Conservation (phyloP, 1,140 invertebrate genomes). For the Temnothorax longispinosus region DNA sequence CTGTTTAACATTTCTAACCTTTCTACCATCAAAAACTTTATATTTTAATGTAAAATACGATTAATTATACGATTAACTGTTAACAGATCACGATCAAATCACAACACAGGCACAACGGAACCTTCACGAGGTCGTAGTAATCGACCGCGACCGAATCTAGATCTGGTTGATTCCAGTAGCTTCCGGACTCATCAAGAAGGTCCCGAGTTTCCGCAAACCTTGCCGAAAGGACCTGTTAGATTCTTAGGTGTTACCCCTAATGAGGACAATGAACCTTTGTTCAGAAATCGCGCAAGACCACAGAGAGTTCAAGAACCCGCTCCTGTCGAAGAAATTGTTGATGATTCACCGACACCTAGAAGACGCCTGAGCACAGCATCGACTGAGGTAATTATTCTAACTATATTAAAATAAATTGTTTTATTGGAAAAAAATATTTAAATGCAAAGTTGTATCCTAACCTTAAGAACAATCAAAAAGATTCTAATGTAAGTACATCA, state of each 20-base stretch:
- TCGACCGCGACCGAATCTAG: slow-evolving; percentile 89
- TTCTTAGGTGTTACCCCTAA: slow-evolving; percentile 87
- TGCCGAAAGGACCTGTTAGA: slow-evolving; percentile 87
- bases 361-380: slow-evolving; percentile 71
- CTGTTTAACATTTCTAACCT: too few species aligned
- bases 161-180: slow-evolving; percentile 92
- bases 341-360: slow-evolving; percentile 72
- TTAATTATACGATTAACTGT: neutral
- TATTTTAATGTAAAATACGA: neutral
- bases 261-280: slow-evolving; percentile 81
- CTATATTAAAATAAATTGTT: neutral
- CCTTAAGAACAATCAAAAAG: neutral
- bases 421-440: neutral
- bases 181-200: slow-evolving; percentile 91
- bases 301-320: slow-evolving; percentile 77
- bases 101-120: slow-evolving; percentile 83
- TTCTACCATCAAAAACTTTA: too few species aligned
- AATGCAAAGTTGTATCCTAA: neutral
- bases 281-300: slow-evolving; percentile 75
- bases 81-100: slow-evolving; percentile 81
- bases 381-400: slow-evolving; percentile 72
- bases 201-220: slow-evolving; percentile 85
- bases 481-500: neutral
- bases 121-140: slow-evolving; percentile 86
- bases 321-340: slow-evolving; percentile 73